Percentiles rank a stretch among this genome's conserved stretches.
Evolutionary conservation across 2,888 invertebrate species (phyloP).

Genomic region (Melanophora roralis): DNA sequence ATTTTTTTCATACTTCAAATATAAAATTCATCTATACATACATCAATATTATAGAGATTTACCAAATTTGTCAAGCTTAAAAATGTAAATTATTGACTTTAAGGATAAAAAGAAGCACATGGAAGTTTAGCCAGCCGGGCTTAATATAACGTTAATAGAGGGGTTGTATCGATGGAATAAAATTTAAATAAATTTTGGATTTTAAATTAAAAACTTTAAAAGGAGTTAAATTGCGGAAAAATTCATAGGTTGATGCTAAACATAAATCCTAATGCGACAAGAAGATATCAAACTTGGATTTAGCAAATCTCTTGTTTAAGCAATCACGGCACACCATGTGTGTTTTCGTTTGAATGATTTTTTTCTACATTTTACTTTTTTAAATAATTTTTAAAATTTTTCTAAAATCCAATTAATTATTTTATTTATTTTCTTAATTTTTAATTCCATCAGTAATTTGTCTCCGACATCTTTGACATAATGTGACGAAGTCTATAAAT

Average conservation of each 20-base stretch:
- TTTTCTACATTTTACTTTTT: too few relatives aligned
- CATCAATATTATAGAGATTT: slow-evolving; percentile 45
- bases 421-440: too few relatives aligned
- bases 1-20: slow-evolving; percentile 1
- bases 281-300: too few relatives aligned
- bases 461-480: too few relatives aligned
- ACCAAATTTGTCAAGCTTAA: slow-evolving; percentile 34
- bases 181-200: not conserved
- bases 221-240: not conserved
- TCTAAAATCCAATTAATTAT: too few relatives aligned
- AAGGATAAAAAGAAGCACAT: not conserved
- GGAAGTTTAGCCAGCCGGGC: not conserved
- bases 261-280: not conserved
- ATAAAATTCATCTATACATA: slow-evolving; percentile 12
- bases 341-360: too few relatives aligned
- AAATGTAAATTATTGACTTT: slow-evolving; percentile 20
- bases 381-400: too few relatives aligned
- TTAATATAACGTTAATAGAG: not conserved
- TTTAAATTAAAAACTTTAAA: not conserved
- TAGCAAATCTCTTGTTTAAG: too few relatives aligned
- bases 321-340: too few relatives aligned
- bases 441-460: too few relatives aligned
- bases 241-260: too few relatives aligned
- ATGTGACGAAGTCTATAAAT: too few relatives aligned
- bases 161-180: not conserved